Conservation (phyloP, 2,888 invertebrate genomes). For the Nephrotoma appendiculata region DNA sequence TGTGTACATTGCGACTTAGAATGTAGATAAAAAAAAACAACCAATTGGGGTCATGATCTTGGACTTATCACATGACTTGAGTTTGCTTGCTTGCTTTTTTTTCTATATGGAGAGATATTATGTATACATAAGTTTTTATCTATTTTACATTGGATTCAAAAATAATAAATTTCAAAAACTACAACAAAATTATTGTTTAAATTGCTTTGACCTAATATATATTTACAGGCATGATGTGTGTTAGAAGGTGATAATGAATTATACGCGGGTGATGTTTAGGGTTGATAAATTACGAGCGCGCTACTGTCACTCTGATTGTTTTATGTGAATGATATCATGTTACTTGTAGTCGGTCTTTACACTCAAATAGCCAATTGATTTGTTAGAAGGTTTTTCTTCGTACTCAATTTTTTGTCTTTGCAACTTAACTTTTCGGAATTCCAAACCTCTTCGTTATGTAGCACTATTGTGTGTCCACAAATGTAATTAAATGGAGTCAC, state of each 20-base stretch:
- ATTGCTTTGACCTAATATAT: background rate
- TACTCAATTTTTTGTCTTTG: too few relatives aligned
- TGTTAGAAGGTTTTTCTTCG: too few relatives aligned
- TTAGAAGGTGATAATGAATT: background rate
- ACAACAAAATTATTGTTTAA: background rate
- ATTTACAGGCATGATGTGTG: background rate
- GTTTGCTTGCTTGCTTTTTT: background rate
- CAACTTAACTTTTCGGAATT: too few relatives aligned
- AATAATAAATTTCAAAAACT: background rate
- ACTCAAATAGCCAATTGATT: too few relatives aligned
- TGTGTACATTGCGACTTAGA: background rate
- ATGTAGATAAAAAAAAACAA: constrained; percentile 1
- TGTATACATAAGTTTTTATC: background rate
- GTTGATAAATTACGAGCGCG: background rate
- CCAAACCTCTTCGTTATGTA: too few relatives aligned
- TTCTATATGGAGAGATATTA: background rate
- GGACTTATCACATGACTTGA: constrained; percentile 2
- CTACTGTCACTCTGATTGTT: background rate
- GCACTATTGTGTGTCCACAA: too few relatives aligned
- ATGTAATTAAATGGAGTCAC: too few relatives aligned
- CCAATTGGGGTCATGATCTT: constrained; percentile 4
- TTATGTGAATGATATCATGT: background rate
- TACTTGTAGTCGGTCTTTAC: too few relatives aligned
- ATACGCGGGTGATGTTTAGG: background rate
- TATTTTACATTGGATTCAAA: background rate